These are phyloP conservation scores for Anthrax anthrax DNA, from an alignment of 2,888 invertebrate species.

Conservation along the genomic window DNA sequence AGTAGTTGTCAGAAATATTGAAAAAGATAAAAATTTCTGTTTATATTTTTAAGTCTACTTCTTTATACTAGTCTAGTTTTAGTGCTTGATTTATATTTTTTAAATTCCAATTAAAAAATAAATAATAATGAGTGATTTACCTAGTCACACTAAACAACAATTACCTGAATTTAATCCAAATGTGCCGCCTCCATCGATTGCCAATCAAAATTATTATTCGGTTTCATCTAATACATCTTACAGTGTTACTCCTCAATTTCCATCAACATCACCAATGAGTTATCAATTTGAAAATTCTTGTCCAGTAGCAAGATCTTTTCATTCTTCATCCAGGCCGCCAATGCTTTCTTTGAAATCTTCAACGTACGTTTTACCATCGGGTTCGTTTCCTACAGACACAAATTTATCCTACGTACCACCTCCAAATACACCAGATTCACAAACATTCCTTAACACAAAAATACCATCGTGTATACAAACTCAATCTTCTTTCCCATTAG, in stretches of 20 bases:
- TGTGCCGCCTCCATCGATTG: slow-evolving; percentile 7
- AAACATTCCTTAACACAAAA: no score
- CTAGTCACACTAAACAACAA: slow-evolving; percentile 7
- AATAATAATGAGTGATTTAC: not conserved
- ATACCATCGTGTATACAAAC: no score
- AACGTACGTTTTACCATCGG: no score
- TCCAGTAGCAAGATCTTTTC: not conserved
- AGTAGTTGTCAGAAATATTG: no score
- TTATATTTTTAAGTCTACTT: no score
- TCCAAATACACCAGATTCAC: not conserved
- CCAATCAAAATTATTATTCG: not conserved
- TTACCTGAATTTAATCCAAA: slow-evolving; percentile 11
- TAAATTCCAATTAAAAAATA: no score
- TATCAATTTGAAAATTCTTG: not conserved
- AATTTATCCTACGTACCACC: not conserved
- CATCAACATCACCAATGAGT: not conserved
- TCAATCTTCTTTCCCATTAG: no score
- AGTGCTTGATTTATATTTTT: no score
- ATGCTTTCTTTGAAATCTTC: not conserved
- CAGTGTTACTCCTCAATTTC: not conserved
- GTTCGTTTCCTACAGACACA: not conserved
- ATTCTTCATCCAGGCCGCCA: not conserved
- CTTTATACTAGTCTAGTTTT: no score
- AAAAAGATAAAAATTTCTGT: no score
- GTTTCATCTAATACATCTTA: not conserved